Percentiles rank a stretch among this genome's conserved stretches.
Evolutionary conservation across 2,113 vertebrate species (phyloP).

Genomic region (Polyodon spathula): DNA sequence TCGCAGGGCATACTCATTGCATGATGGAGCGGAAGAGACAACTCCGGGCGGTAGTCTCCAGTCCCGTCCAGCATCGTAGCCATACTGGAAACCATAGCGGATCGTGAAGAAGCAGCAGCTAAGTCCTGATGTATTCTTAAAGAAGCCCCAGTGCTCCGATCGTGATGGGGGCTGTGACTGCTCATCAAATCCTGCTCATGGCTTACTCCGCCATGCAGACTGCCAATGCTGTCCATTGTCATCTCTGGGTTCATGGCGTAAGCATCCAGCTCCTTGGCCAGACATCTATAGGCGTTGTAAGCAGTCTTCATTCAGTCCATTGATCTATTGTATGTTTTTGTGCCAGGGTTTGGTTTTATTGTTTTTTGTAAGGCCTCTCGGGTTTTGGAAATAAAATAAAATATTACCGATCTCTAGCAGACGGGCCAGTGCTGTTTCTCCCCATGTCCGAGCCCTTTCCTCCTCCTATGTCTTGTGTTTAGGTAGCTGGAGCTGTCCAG

Average conservation of each 20-base stretch:
- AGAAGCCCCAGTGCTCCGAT: conserved; percentile 52
- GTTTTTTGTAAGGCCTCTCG: conserved; percentile 43
- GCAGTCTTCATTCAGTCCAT: conserved; percentile 92
- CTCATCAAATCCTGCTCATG: conserved; percentile 79
- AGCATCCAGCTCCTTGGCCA: conserved; percentile 83
- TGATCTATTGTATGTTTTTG: conserved; percentile 36
- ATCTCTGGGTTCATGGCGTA: conserved; percentile 93
- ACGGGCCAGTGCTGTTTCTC: conserved; percentile 68
- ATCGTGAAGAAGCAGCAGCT: conserved; percentile 61
- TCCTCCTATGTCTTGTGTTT: conserved; percentile 72
- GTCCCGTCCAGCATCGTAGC: conserved; percentile 83
- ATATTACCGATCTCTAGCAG: conserved; percentile 59
- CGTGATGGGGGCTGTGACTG: conserved; percentile 77
- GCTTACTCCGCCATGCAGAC: conserved; percentile 73
- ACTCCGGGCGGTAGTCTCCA: conserved; percentile 85
- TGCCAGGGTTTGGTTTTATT: conserved; percentile 43
- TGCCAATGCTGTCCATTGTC: conserved; percentile 84
- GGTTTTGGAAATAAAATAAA: conserved; percentile 31
- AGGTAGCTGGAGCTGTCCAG: conserved; percentile 70
- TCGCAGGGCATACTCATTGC: conserved; percentile 93
- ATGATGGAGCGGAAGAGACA: conserved; percentile 89
- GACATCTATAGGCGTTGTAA: conserved; percentile 88
- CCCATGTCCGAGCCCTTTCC: conserved; percentile 76
- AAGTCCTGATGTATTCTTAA: conserved; percentile 76
- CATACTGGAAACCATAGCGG: conserved; percentile 88